A percentile compares a stretch with the other conserved stretches of the same genome.
These are phyloP conservation scores for Agrochola circellaris DNA, from an alignment of 2,888 invertebrate genomes.

Conservation along the genomic window DNA sequence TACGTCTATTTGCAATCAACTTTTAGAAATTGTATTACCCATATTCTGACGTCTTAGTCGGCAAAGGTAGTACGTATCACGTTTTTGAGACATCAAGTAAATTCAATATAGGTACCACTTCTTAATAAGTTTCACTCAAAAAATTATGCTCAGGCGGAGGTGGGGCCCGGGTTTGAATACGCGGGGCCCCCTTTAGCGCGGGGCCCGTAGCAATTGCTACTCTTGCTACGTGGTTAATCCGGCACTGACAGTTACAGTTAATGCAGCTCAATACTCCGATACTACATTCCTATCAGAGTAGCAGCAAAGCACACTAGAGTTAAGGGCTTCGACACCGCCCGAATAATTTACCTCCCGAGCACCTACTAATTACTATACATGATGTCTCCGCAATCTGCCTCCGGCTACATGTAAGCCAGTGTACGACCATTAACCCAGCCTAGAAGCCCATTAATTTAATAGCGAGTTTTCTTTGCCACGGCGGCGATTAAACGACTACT, in stretches of 20 bases:
- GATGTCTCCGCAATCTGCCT: slow-evolving; percentile 78
- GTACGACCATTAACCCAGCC: slow-evolving; percentile 68
- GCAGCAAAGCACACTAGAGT: slow-evolving; percentile 1
- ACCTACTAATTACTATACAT: slow-evolving; percentile 82
- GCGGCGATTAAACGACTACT: slow-evolving; percentile 77
- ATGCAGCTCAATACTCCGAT: slow-evolving; percentile 16
- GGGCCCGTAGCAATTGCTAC: too few species aligned
- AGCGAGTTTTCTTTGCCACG: slow-evolving; percentile 83
- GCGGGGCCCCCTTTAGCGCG: too few species aligned
- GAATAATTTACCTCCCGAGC: slow-evolving; percentile 37
- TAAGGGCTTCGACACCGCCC: slow-evolving; percentile 20
- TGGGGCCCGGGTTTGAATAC: too few species aligned
- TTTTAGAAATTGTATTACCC: too few species aligned
- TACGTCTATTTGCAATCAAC: too few species aligned
- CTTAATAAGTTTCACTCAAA: too few species aligned
- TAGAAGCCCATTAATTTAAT: slow-evolving; percentile 84
- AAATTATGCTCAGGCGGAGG: too few species aligned
- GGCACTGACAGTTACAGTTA: slow-evolving; percentile 9
- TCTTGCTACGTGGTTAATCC: too few species aligned
- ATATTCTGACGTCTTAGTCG: too few species aligned
- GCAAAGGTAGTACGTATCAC: too few species aligned
- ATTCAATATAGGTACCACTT: too few species aligned
- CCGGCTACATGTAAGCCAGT: slow-evolving; percentile 52
- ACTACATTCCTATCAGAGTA: slow-evolving; percentile 29
- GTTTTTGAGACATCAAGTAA: too few species aligned